Evolutionary conservation across 2,888 invertebrate species (phyloP), one percentile per base, ranked within the genome.

Genomic region (Noctuana brunneofusca): DNA sequence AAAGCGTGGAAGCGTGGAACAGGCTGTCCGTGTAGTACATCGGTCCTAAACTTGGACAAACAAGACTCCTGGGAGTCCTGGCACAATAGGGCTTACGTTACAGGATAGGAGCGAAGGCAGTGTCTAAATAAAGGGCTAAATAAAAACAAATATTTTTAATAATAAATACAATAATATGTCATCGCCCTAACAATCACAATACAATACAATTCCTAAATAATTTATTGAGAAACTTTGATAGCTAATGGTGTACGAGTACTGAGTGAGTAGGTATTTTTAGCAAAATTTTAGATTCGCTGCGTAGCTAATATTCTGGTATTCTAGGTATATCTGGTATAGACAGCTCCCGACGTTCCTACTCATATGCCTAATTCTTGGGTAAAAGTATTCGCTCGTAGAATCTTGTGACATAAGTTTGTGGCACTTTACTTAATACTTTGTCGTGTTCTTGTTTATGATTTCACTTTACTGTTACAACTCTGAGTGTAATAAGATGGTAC

Each of bases 391-490:
- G 54, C 54, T 60, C 54, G 53, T 59, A 60, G 54, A 48, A 60
- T 54, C 60, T 54, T 60, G 32, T 46, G 60, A 54, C 60, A 54
- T 60, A 54, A 54, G 48, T 48, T 60, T 54, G 60, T 35, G 60
- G 60, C 54, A 60, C 48, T 54, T 35, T 54, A 46, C 59, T 30
- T 24, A 52, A 43, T 52, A 53, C 52, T 53, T 41, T 43, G 41
- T 16, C 43, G 52, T 59, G 52, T 59, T 52, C 41, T 49, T 59
- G 52, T 53, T 53, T 53, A 53, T 59, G 41, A 59, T 59, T 59
- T 59, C 53, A 53, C 46, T 59, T 59, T 52, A 16, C 52, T 53
- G 53, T 53, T 22, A 53, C 53, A 46, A 53, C 59, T 53, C 16
- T n/a, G 22, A 27, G 41, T 6, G 59, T 53, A 53, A 53, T 59